These are phyloP conservation scores for Delphinus delphis DNA, from an alignment of 2,113 vertebrate genomes.

Conservation along the genomic window DNA sequence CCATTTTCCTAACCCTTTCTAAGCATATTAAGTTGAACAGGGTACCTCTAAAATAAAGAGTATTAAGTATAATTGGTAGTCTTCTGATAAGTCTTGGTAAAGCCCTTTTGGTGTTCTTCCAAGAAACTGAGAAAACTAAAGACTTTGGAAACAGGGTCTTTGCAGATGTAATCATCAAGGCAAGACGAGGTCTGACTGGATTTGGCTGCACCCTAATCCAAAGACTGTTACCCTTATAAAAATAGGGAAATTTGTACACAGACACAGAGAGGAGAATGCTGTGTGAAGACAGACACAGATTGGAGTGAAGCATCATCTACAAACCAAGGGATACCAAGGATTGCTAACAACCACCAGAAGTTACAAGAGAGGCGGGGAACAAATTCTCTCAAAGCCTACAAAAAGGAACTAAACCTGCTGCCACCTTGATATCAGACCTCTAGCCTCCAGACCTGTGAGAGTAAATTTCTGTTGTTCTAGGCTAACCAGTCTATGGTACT, in stretches of 20 bases:
- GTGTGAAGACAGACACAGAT: background rate
- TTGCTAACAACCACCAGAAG: background rate
- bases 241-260: background rate
- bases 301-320: background rate
- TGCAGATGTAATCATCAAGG: background rate
- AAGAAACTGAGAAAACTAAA: slow-evolving; percentile 29
- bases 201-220: background rate
- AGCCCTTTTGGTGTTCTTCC: background rate
- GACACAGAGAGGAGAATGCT: background rate
- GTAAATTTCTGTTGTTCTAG: background rate
- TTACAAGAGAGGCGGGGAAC: background rate
- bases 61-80: background rate
- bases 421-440: background rate
- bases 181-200: background rate
- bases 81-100: background rate
- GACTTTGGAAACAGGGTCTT: background rate
- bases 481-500: background rate
- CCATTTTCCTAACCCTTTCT: background rate
- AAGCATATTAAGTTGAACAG: background rate
- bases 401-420: background rate
- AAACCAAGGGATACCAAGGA: background rate
- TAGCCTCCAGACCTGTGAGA: background rate
- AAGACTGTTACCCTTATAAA: background rate
- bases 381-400: background rate
- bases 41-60: background rate